These are phyloP conservation scores for Chaenocephalus aceratus DNA, from an alignment of 2,113 vertebrate genomes.

Conservation along the genomic window DNA sequence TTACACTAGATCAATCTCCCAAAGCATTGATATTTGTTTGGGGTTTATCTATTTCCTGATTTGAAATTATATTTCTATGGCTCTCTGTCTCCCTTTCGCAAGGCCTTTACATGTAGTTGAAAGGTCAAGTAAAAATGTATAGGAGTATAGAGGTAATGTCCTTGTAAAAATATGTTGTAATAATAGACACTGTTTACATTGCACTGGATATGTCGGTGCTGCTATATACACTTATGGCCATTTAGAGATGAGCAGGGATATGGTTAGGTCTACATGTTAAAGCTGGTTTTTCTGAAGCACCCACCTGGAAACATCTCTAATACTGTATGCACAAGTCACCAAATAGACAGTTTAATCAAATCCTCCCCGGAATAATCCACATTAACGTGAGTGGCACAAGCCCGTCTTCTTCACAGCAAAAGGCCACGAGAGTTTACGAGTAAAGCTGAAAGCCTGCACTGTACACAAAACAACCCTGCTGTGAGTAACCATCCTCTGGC, in stretches of 20 bases:
- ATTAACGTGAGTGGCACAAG: constrained; percentile 1
- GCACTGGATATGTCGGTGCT: constrained; percentile 60
- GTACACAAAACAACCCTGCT: constrained; percentile 27
- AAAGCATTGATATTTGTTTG: constrained; percentile 65
- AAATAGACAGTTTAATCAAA: constrained; percentile 17
- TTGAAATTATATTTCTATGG: constrained; percentile 77
- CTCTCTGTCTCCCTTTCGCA: constrained; percentile 77
- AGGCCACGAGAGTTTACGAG: constrained; percentile 8
- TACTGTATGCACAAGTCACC: constrained; percentile 56
- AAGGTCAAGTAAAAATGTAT: constrained; percentile 70
- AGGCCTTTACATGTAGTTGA: constrained; percentile 81
- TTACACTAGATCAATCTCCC: constrained; percentile 62
- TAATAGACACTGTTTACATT: constrained; percentile 60
- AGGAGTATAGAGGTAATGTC: constrained; percentile 57
- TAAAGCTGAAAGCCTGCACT: constrained; percentile 36
- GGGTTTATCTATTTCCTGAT: constrained; percentile 72
- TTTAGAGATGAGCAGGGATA: constrained; percentile 54
- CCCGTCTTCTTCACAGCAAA: constrained; percentile 18
- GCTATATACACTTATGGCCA: constrained; percentile 71
- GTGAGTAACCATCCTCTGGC: constrained; percentile 17
- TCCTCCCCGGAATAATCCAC: constrained; percentile 33
- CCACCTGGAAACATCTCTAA: constrained; percentile 56
- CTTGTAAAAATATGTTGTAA: constrained; percentile 70
- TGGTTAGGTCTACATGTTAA: constrained; percentile 57
- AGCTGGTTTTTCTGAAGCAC: constrained; percentile 67